Base-by-base conservation (phyloP, 2,113 vertebrate genomes). In the Triplophysa dalaica region DNA sequence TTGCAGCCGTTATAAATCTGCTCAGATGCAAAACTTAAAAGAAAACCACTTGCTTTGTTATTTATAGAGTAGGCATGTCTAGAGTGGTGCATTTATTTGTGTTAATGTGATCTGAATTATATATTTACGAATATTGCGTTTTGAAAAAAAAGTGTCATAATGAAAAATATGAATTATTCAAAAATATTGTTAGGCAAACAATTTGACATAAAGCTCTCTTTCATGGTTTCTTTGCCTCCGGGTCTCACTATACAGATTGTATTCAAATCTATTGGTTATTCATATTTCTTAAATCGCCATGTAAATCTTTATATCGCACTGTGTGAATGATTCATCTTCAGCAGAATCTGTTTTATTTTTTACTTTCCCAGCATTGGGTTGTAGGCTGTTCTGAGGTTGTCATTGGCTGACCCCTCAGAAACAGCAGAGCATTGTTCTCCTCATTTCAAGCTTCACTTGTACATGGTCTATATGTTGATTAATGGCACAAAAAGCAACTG, bases 401-500 rank as follows among this genome's bases (percentile, higher is more conserved):
- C 90, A 91, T 89, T 88, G 87, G 89, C 88, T 90, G 87, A 63
- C 79, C 77, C 43, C 65, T 38, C 88, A 88, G 90, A 89, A 90
- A 88, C 91, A 87, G 58, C 85, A 86, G 83, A 82, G 88, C 94
- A 95, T 98, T 98, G 96, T 97, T 95, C 94, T 89, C 91, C 83
- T 66, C 88, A 89, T 90, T 94, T 93, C 93, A 94, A 92, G 92
- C 93, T 93, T 93, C 92, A 92, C 93, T 93, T 90, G 90, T 89
- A 87, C 92, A 17, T 77, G 78, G 62, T 87, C 92, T 92, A 90
- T 94, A 93, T 94, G 91, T 94, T 93, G 94, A 93, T 94, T 94
- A 93, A 93, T 93, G 94, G 92, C 92, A 91, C 91, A 93, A 91
- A 94, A 93, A 92, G 93, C 93, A 94, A 94, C 93, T 95, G 94